A percentile compares a stretch with the other conserved stretches of the same genome.
Conservation (phyloP, 2,888 invertebrate species). For the Microctonus hyperodae region DNA sequence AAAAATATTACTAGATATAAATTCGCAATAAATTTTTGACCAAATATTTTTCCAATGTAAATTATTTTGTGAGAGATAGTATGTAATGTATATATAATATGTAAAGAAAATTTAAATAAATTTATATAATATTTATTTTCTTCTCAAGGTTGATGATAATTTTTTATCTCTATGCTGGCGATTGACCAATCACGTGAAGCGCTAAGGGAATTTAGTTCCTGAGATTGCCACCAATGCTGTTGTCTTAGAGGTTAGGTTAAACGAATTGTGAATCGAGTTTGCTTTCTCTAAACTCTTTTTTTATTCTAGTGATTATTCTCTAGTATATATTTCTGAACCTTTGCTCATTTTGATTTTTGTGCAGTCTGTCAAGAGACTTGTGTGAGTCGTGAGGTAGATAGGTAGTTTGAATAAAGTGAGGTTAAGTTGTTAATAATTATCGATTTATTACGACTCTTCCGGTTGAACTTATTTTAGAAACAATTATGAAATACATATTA, state of each 20-base stretch:
- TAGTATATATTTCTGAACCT: too few relatives aligned
- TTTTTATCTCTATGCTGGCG: not conserved
- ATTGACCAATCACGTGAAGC: not conserved
- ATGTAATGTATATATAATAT: too few relatives aligned
- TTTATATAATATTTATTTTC: not conserved
- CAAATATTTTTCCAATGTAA: too few relatives aligned
- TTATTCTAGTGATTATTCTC: too few relatives aligned
- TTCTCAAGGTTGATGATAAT: not conserved
- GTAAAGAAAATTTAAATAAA: too few relatives aligned
- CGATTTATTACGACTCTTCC: not conserved
- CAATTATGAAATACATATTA: conserved; percentile 92
- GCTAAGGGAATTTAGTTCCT: not conserved
- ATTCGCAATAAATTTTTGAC: too few relatives aligned
- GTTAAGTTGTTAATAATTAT: not conserved
- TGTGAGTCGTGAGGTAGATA: conserved; percentile 26
- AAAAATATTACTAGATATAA: too few relatives aligned
- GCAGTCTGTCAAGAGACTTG: conserved; percentile 43
- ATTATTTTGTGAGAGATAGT: too few relatives aligned
- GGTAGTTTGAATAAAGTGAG: not conserved
- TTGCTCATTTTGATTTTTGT: too few relatives aligned
- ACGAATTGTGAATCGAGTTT: too few relatives aligned
- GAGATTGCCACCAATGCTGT: not conserved
- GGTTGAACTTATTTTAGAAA: not conserved
- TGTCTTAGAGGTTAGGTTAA: too few relatives aligned
- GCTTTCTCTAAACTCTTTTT: too few relatives aligned